phyloP scores from a whole-genome alignment of 2,113 vertebrate species.

The Rhynchopsitta pachyrhyncha region DNA sequence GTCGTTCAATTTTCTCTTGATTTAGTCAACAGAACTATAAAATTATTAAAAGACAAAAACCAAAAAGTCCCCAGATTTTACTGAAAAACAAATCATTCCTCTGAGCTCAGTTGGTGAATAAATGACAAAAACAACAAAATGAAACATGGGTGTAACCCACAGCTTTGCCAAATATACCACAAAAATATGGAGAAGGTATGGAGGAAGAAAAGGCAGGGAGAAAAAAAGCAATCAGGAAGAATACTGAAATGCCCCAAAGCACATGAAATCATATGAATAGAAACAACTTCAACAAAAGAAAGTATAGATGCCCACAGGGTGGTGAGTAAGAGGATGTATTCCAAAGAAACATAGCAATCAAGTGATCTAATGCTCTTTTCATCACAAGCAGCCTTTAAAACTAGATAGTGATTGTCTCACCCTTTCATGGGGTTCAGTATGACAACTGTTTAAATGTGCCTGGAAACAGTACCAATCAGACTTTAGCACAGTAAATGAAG shows the following conservation, averaged over 20 bases:
- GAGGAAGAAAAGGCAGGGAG: background rate
- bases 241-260: constrained; percentile 31
- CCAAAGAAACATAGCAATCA: constrained; percentile 38
- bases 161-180: constrained; percentile 51
- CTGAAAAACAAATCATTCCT: constrained; percentile 52
- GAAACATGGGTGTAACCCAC: constrained; percentile 63
- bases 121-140: constrained; percentile 64
- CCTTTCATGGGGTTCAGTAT: background rate
- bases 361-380: constrained; percentile 49
- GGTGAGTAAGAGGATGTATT: constrained; percentile 30
- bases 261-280: constrained; percentile 37
- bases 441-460: background rate
- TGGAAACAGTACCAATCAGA: background rate
- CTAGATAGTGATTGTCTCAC: background rate
- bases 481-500: background rate
- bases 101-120: constrained; percentile 61
- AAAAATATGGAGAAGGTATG: constrained; percentile 53
- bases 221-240: background rate
- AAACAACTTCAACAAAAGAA: constrained; percentile 40
- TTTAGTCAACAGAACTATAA: constrained; percentile 64
- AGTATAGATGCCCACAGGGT: constrained; percentile 37
- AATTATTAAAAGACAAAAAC: constrained; percentile 58
- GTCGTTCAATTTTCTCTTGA: constrained; percentile 11
- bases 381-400: constrained; percentile 26
- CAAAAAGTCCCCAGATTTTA: constrained; percentile 48